phyloP scores from a whole-genome alignment of 92 coral and sea anemone genomes.

The Porites lobata region DNA sequence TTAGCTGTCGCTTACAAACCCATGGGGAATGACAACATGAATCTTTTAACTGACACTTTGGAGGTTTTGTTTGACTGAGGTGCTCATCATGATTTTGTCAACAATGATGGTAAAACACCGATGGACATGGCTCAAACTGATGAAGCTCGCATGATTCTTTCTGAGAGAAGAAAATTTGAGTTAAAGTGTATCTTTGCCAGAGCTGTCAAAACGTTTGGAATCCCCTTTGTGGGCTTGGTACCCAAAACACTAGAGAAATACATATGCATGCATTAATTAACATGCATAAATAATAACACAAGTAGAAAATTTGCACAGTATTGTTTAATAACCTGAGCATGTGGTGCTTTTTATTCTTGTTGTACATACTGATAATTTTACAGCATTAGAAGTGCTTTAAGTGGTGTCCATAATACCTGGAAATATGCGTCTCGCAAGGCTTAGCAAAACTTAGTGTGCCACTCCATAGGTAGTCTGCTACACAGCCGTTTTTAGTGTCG shows the following conservation, averaged over 20 bases:
- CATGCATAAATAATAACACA: no score
- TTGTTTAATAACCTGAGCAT: no score
- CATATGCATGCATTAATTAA: slow-evolving; percentile 55
- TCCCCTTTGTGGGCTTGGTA: slow-evolving; percentile 65
- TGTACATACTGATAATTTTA: no score
- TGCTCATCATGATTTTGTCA: slow-evolving; percentile 40
- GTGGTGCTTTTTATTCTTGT: no score
- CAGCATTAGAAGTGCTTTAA: no score
- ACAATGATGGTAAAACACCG: slow-evolving; percentile 58
- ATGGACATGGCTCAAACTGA: slow-evolving; percentile 60
- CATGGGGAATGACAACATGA: not conserved
- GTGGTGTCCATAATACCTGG: no score
- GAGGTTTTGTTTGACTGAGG: not conserved
- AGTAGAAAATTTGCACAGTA: no score
- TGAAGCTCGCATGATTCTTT: slow-evolving; percentile 55
- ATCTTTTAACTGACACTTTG: not conserved
- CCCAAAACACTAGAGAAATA: slow-evolving; percentile 74
- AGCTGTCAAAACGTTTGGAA: slow-evolving; percentile 54
- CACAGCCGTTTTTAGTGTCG: no score
- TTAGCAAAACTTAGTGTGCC: no score
- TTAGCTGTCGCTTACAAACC: not conserved
- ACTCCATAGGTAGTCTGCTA: no score
- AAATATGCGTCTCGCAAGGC: no score
- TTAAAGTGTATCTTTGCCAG: slow-evolving; percentile 77
- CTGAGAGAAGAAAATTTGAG: slow-evolving; percentile 29